A percentile compares a stretch with the other conserved stretches of the same genome.
Conservation (phyloP, 2,797 vertebrate genomes). For the Bovichtus variegatus region DNA sequence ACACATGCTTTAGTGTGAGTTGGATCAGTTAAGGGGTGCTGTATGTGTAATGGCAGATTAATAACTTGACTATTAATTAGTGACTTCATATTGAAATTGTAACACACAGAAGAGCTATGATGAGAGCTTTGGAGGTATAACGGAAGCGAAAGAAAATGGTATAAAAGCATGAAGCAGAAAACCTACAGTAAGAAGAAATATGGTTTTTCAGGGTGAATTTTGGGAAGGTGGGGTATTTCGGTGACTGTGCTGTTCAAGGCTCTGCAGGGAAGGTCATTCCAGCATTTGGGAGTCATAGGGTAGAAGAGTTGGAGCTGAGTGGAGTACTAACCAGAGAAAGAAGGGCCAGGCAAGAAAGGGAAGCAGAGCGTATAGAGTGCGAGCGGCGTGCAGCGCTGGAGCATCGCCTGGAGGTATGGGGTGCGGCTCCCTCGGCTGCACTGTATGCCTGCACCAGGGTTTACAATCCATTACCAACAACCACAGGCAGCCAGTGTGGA, state of each 20-base stretch:
- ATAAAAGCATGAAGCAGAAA: not conserved
- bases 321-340: slow-evolving; percentile 58
- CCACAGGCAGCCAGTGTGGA: slow-evolving; percentile 61
- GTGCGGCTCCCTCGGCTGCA: slow-evolving; percentile 61
- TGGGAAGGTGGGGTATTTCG: not conserved
- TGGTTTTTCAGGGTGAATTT: not conserved
- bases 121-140: not conserved
- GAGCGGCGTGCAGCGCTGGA: slow-evolving; percentile 65
- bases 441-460: slow-evolving; percentile 59
- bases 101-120: not conserved
- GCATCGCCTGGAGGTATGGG: slow-evolving; percentile 76
- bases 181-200: not conserved
- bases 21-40: not conserved
- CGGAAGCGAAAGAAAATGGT: not conserved
- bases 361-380: slow-evolving; percentile 66
- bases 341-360: slow-evolving; percentile 50
- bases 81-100: not conserved
- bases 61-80: not conserved
- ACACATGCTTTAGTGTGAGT: not conserved
- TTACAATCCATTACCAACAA: slow-evolving; percentile 72
- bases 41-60: not conserved
- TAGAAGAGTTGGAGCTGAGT: slow-evolving; percentile 42
- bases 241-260: slow-evolving; percentile 20
- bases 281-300: slow-evolving; percentile 47
- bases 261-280: slow-evolving; percentile 50